phyloP scores from a whole-genome alignment of 1,140 invertebrate species.

The Holotrichia oblita region DNA sequence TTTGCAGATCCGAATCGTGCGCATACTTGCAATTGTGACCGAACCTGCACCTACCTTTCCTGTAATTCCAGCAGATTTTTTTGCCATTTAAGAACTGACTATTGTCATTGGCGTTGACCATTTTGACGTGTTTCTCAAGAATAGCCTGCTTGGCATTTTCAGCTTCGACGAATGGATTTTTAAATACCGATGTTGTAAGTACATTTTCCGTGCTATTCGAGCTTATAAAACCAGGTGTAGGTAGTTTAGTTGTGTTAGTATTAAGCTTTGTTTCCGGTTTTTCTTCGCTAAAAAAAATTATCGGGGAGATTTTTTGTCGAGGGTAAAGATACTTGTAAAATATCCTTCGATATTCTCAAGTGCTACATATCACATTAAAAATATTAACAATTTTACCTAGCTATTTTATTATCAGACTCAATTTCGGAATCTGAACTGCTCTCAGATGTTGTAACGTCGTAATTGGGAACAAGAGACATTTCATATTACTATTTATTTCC shows the following conservation, averaged over 20 bases:
- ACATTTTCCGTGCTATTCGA: slow-evolving; percentile 48
- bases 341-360: slow-evolving; percentile 29
- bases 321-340: slow-evolving; percentile 22
- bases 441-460: slow-evolving; percentile 63
- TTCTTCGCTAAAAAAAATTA: slow-evolving; percentile 51
- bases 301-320: slow-evolving; percentile 36
- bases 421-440: slow-evolving; percentile 24
- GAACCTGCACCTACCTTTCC: slow-evolving; percentile 89
- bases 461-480: slow-evolving; percentile 73
- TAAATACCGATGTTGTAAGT: slow-evolving; percentile 78
- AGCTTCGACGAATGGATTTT: slow-evolving; percentile 89
- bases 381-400: slow-evolving; percentile 40
- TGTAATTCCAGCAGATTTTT: slow-evolving; percentile 93
- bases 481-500: slow-evolving; percentile 49
- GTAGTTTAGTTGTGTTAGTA: slow-evolving; percentile 57
- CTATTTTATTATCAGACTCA: slow-evolving; percentile 24
- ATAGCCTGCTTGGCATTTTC: slow-evolving; percentile 87
- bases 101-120: slow-evolving; percentile 80
- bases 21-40: slow-evolving; percentile 93
- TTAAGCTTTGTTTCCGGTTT: slow-evolving; percentile 38
- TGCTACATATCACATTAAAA: background rate
- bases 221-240: slow-evolving; percentile 64
- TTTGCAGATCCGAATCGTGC: slow-evolving; percentile 86
- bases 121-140: slow-evolving; percentile 93
- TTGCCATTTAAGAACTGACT: slow-evolving; percentile 83